phyloP scores from a whole-genome alignment of 2,113 vertebrate species.

The Pangasianodon gigas region DNA sequence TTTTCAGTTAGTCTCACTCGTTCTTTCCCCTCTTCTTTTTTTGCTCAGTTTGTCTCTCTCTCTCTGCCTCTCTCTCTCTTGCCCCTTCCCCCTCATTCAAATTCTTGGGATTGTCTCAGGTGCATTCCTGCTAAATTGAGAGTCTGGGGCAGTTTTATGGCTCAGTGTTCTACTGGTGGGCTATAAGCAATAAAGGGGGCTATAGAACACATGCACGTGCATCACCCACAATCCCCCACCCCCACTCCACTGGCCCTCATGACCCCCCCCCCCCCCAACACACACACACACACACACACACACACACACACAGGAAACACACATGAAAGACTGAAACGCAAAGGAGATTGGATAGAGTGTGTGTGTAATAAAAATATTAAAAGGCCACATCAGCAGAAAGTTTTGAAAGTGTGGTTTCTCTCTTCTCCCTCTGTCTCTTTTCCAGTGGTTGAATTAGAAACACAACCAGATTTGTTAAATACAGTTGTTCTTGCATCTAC shows the following conservation, averaged over 20 bases:
- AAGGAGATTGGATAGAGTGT: not conserved
- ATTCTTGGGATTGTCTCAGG: constrained; percentile 36
- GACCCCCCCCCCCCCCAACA: not conserved
- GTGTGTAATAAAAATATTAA: not conserved
- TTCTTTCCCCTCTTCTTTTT: constrained; percentile 31
- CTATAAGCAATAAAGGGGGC: constrained; percentile 7
- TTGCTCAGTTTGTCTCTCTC: not conserved
- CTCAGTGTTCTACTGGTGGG: constrained; percentile 6
- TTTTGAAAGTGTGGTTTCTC: constrained; percentile 52
- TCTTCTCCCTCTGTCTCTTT: constrained; percentile 7
- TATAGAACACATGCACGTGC: not conserved
- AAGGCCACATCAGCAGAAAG: constrained; percentile 71
- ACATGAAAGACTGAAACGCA: not conserved
- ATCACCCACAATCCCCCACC: not conserved
- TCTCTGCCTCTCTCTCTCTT: not conserved
- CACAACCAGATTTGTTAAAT: not conserved
- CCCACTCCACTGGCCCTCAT: not conserved
- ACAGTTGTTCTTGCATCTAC: constrained; percentile 3
- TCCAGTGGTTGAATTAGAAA: constrained; percentile 20
- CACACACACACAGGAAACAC: not conserved
- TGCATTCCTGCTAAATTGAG: constrained; percentile 43
- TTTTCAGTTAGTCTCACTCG: not conserved
- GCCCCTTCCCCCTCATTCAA: constrained; percentile 24
- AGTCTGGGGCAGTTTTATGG: constrained; percentile 43
- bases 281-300: not conserved